A percentile compares a stretch with the other conserved stretches of the same genome.
These are phyloP conservation scores for Barbus barbus DNA, from an alignment of 2,113 vertebrate genomes.

Conservation along the genomic window DNA sequence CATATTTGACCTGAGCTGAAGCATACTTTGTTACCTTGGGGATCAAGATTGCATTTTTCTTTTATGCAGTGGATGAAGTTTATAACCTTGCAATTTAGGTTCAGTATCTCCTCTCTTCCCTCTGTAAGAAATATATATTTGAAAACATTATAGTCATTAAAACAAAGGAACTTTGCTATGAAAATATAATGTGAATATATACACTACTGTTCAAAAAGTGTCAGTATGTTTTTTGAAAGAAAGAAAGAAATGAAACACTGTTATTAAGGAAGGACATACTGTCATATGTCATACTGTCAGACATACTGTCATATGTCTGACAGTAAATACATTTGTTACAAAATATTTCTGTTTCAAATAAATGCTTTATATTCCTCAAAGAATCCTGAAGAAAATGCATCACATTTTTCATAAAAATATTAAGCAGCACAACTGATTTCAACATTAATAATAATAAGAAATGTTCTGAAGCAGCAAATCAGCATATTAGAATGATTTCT, in stretches of 20 bases:
- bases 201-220: too few relatives aligned
- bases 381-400: background rate
- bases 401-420: background rate
- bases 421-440: background rate
- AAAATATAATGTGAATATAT: background rate
- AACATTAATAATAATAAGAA: background rate
- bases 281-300: too few relatives aligned
- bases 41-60: conserved; percentile 64
- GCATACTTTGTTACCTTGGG: conserved; percentile 55
- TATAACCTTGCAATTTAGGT: conserved; percentile 72
- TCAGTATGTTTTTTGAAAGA: too few relatives aligned
- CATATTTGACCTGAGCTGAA: background rate
- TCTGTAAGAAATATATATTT: conserved; percentile 57
- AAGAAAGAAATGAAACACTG: too few relatives aligned
- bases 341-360: background rate
- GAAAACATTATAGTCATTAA: background rate
- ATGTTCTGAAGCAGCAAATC: background rate
- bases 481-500: background rate
- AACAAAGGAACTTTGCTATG: background rate
- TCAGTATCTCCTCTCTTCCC: conserved; percentile 66
- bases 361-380: background rate
- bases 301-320: too few relatives aligned
- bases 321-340: background rate
- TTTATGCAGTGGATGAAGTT: conserved; percentile 72
- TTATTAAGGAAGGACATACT: too few relatives aligned